A percentile compares a stretch with the other conserved stretches of the same genome.
Evolutionary conservation across 2,113 vertebrate genomes (phyloP).

Genomic region (Vimba vimba): DNA sequence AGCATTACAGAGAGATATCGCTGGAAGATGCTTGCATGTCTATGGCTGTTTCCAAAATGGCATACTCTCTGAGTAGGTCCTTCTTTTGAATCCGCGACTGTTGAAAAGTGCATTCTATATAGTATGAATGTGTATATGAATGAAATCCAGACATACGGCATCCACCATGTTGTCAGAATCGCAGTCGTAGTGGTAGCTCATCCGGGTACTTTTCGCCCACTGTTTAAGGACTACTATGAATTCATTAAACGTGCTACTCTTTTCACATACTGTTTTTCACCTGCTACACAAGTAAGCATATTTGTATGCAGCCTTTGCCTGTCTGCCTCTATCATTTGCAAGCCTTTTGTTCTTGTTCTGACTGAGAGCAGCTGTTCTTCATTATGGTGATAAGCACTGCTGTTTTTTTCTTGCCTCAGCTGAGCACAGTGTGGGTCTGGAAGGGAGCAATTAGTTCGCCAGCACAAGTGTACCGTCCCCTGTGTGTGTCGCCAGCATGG

Average conservation of each 20-base stretch:
- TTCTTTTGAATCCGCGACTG: too few relatives aligned
- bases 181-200: too few relatives aligned
- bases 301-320: not conserved
- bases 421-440: slow-evolving; percentile 46
- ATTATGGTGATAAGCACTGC: slow-evolving; percentile 46
- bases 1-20: too few relatives aligned
- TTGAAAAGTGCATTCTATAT: too few relatives aligned
- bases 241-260: not conserved
- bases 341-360: slow-evolving; percentile 12
- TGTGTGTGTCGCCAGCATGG: slow-evolving; percentile 1
- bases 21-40: too few relatives aligned
- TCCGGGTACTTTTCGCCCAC: not conserved
- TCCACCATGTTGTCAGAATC: too few relatives aligned
- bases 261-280: not conserved
- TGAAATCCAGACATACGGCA: too few relatives aligned
- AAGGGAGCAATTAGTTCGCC: slow-evolving; percentile 35
- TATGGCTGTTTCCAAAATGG: too few relatives aligned
- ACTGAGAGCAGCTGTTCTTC: slow-evolving; percentile 49
- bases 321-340: not conserved
- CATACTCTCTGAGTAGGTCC: too few relatives aligned
- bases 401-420: slow-evolving; percentile 36
- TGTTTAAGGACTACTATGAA: not conserved
- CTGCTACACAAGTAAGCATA: not conserved
- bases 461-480: slow-evolving; percentile 24
- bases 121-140: too few relatives aligned